These are phyloP conservation scores for Pluvianellus socialis DNA, from an alignment of 2,113 vertebrate genomes.

Conservation along the genomic window DNA sequence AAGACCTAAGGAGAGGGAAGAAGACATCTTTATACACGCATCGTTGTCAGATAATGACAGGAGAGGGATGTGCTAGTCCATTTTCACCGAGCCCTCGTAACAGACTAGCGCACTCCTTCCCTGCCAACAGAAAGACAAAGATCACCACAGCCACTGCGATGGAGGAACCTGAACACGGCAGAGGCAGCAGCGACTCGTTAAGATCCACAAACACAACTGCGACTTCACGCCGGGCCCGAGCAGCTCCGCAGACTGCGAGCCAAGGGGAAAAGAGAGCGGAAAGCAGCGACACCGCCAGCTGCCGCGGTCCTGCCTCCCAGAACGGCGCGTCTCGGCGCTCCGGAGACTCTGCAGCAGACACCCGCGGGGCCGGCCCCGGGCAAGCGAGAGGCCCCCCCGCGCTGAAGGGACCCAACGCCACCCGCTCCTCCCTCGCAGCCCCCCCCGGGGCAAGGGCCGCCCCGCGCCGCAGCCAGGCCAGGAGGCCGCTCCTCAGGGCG, in stretches of 20 bases:
- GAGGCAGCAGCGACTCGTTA: background rate
- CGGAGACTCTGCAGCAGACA: background rate
- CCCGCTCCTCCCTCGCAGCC: fast-evolving
- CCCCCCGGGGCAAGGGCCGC: background rate
- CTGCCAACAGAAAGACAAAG: background rate
- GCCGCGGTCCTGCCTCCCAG: background rate
- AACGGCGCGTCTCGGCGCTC: too few species aligned
- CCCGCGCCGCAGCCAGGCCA: background rate
- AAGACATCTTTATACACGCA: background rate
- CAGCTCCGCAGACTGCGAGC: background rate
- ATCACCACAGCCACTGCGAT: background rate
- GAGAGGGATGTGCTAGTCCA: fast-evolving
- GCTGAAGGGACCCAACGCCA: background rate
- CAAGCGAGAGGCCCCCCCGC: fast-evolving
- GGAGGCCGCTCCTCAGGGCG: background rate
- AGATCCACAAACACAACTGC: background rate
- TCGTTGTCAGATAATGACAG: fast-evolving
- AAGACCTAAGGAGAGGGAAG: background rate
- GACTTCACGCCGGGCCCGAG: background rate
- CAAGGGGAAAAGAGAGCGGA: background rate
- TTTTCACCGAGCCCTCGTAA: background rate
- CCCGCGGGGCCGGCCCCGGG: fast-evolving
- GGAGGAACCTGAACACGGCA: background rate
- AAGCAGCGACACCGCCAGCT: background rate
- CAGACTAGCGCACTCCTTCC: background rate